Percentiles rank a stretch among this genome's conserved stretches.
Evolutionary conservation across 1,140 invertebrate genomes (phyloP).

Genomic region (Megalonaias nervosa): DNA sequence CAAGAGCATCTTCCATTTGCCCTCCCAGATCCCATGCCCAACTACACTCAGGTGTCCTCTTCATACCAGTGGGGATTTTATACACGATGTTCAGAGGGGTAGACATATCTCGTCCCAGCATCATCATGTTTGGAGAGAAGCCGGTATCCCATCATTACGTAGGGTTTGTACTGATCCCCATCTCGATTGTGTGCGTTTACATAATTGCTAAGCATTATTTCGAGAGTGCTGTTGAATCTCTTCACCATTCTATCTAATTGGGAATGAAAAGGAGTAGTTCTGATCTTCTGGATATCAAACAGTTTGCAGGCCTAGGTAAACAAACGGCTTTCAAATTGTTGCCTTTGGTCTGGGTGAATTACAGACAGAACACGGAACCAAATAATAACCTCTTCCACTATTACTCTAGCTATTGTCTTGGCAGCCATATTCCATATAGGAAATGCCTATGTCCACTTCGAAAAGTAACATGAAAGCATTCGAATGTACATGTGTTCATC

Average conservation of each 20-base stretch:
- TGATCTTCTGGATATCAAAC: conserved; percentile 34
- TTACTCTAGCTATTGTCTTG: conserved; percentile 57
- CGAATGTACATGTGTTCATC: conserved; percentile 46
- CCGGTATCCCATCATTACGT: conserved; percentile 44
- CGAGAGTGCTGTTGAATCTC: conserved; percentile 52
- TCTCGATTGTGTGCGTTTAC: conserved; percentile 32
- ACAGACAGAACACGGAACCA: conserved; percentile 64
- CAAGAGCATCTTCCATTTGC: conserved; percentile 9
- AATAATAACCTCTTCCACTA: conserved; percentile 62
- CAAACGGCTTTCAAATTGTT: conserved; percentile 35
- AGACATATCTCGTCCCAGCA: conserved; percentile 42
- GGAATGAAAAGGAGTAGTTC: conserved; percentile 36
- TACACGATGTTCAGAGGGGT: conserved; percentile 30
- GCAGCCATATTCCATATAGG: conserved; percentile 62
- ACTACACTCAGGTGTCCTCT: conserved; percentile 6
- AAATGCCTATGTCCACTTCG: conserved; percentile 29
- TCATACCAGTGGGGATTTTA: conserved; percentile 5
- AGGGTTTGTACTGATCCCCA: conserved; percentile 46
- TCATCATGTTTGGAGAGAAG: conserved; percentile 38
- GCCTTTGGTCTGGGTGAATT: conserved; percentile 66
- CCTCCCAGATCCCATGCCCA: conserved; percentile 22
- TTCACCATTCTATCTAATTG: conserved; percentile 36
- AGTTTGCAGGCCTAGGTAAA: conserved; percentile 29
- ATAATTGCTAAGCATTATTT: conserved; percentile 45
- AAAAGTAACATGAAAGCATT: conserved; percentile 44